Conservation (phyloP, 2,113 vertebrate species). For the Pogonocichla stellata region DNA sequence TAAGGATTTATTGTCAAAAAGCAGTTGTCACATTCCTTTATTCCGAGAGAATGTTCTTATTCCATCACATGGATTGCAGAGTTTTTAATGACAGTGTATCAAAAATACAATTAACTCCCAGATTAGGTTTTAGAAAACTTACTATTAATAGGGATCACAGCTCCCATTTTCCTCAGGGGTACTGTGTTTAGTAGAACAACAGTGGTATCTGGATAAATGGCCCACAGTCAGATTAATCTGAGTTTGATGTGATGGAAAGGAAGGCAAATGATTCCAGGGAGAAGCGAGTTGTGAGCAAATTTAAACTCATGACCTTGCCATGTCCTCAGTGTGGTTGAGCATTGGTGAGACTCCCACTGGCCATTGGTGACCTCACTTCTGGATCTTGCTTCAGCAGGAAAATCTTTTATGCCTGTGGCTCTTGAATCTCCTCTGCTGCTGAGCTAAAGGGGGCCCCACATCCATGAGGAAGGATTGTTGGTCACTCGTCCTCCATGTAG, state of each 20-base stretch:
- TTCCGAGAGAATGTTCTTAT: neutral
- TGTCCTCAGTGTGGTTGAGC: neutral
- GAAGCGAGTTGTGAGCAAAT: neutral
- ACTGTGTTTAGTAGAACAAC: neutral
- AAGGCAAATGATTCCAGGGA: neutral
- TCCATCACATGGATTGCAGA: neutral
- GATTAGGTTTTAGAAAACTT: neutral
- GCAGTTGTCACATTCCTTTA: neutral
- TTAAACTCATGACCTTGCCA: neutral
- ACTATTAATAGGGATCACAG: neutral
- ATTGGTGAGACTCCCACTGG: neutral
- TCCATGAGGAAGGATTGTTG: neutral
- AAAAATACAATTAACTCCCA: neutral
- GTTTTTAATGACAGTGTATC: neutral
- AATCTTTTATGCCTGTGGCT: neutral
- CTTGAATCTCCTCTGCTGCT: neutral
- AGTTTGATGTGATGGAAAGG: neutral
- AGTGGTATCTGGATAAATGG: neutral
- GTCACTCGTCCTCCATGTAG: neutral
- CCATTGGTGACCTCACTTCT: neutral
- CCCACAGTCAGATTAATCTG: neutral
- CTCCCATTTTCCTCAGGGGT: neutral
- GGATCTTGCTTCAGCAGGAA: neutral
- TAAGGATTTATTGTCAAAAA: constrained; percentile 48
- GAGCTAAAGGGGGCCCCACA: neutral